Base-by-base conservation (phyloP, 1,140 invertebrate genomes). In the Medauroidea extradentata region DNA sequence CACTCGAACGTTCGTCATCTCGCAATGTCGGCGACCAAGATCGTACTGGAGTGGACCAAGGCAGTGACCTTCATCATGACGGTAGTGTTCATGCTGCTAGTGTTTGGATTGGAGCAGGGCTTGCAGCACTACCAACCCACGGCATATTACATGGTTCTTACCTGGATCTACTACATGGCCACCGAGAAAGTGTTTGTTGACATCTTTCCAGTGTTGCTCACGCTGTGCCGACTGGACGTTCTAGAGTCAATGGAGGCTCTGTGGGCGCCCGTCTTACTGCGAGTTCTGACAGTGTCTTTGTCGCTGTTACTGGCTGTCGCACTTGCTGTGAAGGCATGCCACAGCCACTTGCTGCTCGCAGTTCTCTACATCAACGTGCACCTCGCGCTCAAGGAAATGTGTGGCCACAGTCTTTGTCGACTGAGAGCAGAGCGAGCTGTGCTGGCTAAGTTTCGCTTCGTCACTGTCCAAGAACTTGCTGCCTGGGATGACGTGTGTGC, bases 41-140 rank as follows among this genome's bases (percentile, higher is more conserved):
- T 90, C 54, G 86, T 89, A 7, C 77, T 91, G 14, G 88, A 91
- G 73, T 89, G 88, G 84, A 89, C 87, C 7, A 91, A 90, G 75
- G 87, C 86, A 0, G 83, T 91, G 19, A 89, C 88, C 1, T 91
- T 90, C 67, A 81, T 88, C 23, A 86, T 90, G 23, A 91, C 88
- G 3, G 78, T 89, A n/a, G 87, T 86, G 1, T 90, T 89, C 67
- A 84, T 88, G 75, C 75, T 90, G 3, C 75, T 90, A 0, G 85
- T 89, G 0, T 83, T 90, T 54, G 86, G 85, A 14, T 69, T 90
- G 29, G 86, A 89, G 69, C 86, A 89, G 73, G 87, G 87, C 1
- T 72, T 90, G 29, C 79, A 89, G 56, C 78, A 89, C 69, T 91
- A 88, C 69, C 80, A 82, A 63, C 88, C 88, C 0, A 86, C 84